These are phyloP conservation scores for Temnothorax ravouxi DNA, from an alignment of 2,888 invertebrate species.

Conservation along the genomic window DNA sequence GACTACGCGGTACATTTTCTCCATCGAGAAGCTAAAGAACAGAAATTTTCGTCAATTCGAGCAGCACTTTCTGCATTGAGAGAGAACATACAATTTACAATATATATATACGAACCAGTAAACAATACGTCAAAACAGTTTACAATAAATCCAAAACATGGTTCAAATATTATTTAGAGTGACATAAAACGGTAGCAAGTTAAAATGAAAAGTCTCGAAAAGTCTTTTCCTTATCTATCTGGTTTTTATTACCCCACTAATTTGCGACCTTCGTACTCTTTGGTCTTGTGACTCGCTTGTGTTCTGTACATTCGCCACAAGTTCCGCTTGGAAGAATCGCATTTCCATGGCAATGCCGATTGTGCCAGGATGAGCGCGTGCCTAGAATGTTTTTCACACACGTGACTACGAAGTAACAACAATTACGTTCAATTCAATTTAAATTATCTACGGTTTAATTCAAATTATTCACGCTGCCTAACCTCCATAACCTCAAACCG, in stretches of 20 bases:
- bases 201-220: not conserved
- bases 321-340: slow-evolving; percentile 42
- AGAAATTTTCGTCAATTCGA: slow-evolving; percentile 20
- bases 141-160: not conserved
- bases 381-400: slow-evolving; percentile 57
- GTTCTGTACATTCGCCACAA: slow-evolving; percentile 58
- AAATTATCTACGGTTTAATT: not conserved
- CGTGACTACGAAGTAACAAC: not conserved
- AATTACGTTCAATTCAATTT: not conserved
- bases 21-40: slow-evolving; percentile 92
- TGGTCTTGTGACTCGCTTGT: slow-evolving; percentile 83
- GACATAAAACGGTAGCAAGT: not conserved
- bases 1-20: slow-evolving; percentile 97
- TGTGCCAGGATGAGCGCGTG: slow-evolving; percentile 50
- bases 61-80: not conserved
- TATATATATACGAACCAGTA: not conserved
- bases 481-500: not conserved
- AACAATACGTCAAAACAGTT: slow-evolving; percentile 9
- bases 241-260: slow-evolving; percentile 90
- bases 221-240: slow-evolving; percentile 2
- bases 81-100: not conserved
- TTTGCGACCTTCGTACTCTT: slow-evolving; percentile 91
- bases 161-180: slow-evolving; percentile 7
- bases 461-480: not conserved
- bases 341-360: slow-evolving; percentile 43